Evolutionary conservation across 2,797 vertebrate species (phyloP).

Genomic region (Halcyon smyrnensis): DNA sequence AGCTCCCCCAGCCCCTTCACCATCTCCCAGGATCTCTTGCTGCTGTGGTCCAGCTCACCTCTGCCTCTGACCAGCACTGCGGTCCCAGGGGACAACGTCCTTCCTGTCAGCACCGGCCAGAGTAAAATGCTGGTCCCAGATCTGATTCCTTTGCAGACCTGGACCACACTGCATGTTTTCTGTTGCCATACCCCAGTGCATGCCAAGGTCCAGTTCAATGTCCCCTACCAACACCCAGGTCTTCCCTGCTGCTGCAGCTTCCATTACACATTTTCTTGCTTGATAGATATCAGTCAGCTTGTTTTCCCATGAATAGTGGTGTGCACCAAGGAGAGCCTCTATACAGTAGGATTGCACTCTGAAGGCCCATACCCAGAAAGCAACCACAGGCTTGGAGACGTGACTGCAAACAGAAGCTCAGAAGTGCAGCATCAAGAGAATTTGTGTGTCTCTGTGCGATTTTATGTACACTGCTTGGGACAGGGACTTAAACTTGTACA

Average conservation of each 20-base stretch:
- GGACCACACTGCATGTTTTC: not conserved
- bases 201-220: not conserved
- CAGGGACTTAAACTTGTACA: not conserved
- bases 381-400: not conserved
- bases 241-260: not conserved
- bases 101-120: not conserved
- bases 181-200: not conserved
- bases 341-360: not conserved
- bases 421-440: not conserved
- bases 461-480: not conserved
- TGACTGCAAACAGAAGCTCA: not conserved
- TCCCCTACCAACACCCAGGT: not conserved
- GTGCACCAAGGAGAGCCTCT: not conserved
- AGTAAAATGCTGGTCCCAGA: not conserved
- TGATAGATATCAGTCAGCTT: accelerated
- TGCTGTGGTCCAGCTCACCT: not conserved
- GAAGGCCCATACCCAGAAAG: not conserved
- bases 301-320: not conserved
- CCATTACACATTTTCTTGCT: not conserved
- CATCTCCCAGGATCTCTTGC: not conserved
- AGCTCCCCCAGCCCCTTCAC: constrained; percentile 32
- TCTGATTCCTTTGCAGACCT: not conserved
- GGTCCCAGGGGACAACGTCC: not conserved
- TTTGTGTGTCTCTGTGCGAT: not conserved
- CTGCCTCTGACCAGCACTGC: not conserved